Base-by-base conservation (phyloP, 2,113 vertebrate species). In the Xenopus tropicalis region DNA sequence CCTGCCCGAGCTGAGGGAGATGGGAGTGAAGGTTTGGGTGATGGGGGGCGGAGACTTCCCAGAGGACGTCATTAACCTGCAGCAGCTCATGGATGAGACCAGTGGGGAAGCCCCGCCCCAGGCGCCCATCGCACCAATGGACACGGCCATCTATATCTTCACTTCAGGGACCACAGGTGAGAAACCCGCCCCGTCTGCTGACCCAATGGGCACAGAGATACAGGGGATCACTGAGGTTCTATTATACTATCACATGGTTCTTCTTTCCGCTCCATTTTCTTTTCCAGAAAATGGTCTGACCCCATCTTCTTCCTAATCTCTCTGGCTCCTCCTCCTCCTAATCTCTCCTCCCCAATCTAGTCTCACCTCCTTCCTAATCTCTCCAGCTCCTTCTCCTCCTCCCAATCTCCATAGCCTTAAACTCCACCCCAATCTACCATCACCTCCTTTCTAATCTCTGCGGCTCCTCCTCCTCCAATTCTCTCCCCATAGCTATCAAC, bases 121-220 rank as follows among this genome's bases (percentile, higher is more conserved):
- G 4, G 72, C 80, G 11, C 89, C 89, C 0, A 0, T 16, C 23
- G 81, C 70, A 68, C 22, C 87, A 5, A 80, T 16, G 37, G 89
- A 88, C 66, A 87, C 90, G 0, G 86, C 83, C 25, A 82, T 91
- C 37, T 91, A 88, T 80, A 89, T 91, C 84, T 91, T 90, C 81
- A 90, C 90, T 51, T 91, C 89, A 0, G 89, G 90, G 22, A 89
- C 90, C 54, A 90, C 88, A 0, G 88, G 88, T 89, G 71, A 20
- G 25, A 62, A 11, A 5, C 2, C 10, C 29, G 16, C 29, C 3
- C n/a, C 24, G n/a, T 54, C 7, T 17, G 61, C 13, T 20, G 0
- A 10, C 17, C 3, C 17, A 12, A 0, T 52, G 21, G 59, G 59
- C 2, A 14, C 9, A n/a, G 13, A 14, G 3, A 14, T 4, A 37